A percentile compares a stretch with the other conserved stretches of the same genome.
phyloP scores from a whole-genome alignment of 2,113 vertebrate genomes.

The Xiphias gladius region DNA sequence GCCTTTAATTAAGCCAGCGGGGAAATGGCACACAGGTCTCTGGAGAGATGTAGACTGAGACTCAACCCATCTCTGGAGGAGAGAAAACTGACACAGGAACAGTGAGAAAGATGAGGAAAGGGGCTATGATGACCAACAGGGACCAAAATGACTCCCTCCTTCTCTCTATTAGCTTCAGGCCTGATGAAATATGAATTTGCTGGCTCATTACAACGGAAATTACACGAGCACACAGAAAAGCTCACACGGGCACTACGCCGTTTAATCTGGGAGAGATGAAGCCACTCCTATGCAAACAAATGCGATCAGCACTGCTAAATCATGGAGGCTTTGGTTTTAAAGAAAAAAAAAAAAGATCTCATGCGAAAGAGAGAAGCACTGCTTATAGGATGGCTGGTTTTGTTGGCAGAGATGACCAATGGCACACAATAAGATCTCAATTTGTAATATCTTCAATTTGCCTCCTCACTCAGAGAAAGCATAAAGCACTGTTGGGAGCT shows the following conservation, averaged over 20 bases:
- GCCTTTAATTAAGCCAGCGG: constrained; percentile 75
- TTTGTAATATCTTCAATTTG: constrained; percentile 48
- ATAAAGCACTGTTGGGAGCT: not conserved
- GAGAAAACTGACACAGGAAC: constrained; percentile 34
- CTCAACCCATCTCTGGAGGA: constrained; percentile 32
- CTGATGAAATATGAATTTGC: constrained; percentile 45
- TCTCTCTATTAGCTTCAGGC: constrained; percentile 44
- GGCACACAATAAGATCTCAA: constrained; percentile 16
- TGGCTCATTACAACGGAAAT: constrained; percentile 54
- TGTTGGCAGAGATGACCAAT: constrained; percentile 3
- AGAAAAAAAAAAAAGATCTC: not conserved
- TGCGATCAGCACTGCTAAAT: not conserved
- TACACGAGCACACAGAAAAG: constrained; percentile 31
- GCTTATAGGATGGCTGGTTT: not conserved
- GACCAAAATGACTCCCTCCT: constrained; percentile 36
- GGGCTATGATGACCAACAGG: constrained; percentile 37
- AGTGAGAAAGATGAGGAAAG: constrained; percentile 10
- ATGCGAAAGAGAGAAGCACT: not conserved
- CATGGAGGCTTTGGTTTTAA: not conserved
- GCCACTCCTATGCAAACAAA: constrained; percentile 15
- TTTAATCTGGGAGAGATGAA: constrained; percentile 13
- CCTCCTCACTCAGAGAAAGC: not conserved
- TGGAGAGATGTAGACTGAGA: constrained; percentile 25
- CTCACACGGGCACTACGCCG: not conserved
- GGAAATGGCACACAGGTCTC: constrained; percentile 42